A percentile compares a stretch with the other conserved stretches of the same genome.
Conservation (phyloP, 2,113 vertebrate species). For the Nothobranchius furzeri region DNA sequence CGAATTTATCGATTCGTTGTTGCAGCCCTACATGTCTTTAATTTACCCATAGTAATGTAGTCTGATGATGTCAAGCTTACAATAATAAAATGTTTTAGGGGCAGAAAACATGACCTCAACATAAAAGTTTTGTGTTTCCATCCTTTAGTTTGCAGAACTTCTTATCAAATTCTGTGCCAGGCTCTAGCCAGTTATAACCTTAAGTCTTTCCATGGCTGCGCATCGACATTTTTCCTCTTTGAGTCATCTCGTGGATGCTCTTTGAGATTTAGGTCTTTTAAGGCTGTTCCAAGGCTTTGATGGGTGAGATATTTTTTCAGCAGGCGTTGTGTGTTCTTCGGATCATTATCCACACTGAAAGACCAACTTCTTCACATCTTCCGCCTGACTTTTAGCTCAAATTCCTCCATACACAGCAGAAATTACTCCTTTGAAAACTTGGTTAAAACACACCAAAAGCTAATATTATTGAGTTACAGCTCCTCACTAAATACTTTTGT, state of each 20-base stretch:
- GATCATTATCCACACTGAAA: constrained; percentile 14
- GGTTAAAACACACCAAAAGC: not conserved
- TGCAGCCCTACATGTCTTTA: no score
- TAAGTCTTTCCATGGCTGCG: not conserved
- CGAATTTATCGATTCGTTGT: no score
- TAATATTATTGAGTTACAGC: not conserved
- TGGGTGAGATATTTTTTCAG: constrained; percentile 12
- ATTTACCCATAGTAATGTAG: no score
- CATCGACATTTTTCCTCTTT: not conserved
- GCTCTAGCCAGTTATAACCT: not conserved
- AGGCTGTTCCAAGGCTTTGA: not conserved
- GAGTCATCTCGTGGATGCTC: not conserved
- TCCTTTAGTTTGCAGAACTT: no score
- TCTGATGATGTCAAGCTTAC: no score
- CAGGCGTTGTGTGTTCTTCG: not conserved
- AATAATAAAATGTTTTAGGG: no score
- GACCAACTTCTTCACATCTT: constrained; percentile 11
- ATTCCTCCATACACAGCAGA: not conserved
- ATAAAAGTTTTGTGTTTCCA: no score
- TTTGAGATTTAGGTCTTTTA: not conserved
- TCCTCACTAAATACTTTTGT: no score
- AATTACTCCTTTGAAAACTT: not conserved
- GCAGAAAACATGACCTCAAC: no score
- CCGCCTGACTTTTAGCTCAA: not conserved
- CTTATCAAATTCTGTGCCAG: not conserved